Conservation (phyloP, 2,113 vertebrate species). For the Cervus canadensis region DNA sequence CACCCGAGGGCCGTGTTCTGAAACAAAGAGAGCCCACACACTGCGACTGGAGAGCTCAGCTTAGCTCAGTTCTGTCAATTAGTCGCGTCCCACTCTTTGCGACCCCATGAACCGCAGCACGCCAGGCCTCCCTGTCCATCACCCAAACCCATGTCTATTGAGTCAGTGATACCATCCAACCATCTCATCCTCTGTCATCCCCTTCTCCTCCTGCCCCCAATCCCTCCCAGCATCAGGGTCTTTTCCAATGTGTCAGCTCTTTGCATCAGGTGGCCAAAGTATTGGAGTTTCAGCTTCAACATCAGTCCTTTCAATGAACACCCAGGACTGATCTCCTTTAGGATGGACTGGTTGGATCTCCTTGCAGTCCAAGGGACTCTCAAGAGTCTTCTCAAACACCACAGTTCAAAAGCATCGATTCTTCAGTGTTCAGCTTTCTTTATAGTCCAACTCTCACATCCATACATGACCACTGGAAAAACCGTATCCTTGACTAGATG, state of each 20-base stretch:
- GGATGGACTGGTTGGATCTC: neutral
- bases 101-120: no score
- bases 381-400: neutral
- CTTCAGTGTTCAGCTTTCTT: rapidly evolving
- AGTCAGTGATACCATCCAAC: neutral
- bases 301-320: neutral
- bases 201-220: neutral
- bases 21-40: no score
- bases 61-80: no score
- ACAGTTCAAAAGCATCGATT: neutral
- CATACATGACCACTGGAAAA: neutral
- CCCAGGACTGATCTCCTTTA: neutral
- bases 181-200: neutral
- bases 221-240: neutral
- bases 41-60: no score
- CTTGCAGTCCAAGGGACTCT: neutral
- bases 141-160: neutral
- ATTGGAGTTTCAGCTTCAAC: neutral
- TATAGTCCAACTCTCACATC: neutral
- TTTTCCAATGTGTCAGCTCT: neutral
- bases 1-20: no score
- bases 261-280: neutral
- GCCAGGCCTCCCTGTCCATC: neutral
- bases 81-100: no score
- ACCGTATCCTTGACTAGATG: neutral